Conservation (phyloP, 1,140 invertebrate genomes). For the Drosophila neocordata region DNA sequence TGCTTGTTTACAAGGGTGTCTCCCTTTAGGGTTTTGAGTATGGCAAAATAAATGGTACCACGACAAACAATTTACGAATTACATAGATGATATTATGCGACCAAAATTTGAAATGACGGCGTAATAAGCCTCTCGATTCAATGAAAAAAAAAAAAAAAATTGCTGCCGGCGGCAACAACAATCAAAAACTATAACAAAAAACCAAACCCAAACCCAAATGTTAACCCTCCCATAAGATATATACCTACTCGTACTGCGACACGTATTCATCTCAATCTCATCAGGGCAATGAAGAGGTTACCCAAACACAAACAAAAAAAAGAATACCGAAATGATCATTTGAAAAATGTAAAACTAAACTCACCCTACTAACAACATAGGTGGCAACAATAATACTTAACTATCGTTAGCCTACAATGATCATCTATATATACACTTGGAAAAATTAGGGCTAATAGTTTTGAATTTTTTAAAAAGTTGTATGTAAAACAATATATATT, state of each 20-base stretch:
- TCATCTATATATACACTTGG: neutral
- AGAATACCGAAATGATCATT: constrained; percentile 5
- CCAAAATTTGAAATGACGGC: constrained; percentile 24
- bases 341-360: neutral
- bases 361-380: constrained; percentile 3
- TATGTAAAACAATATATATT: no score
- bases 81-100: constrained; percentile 30
- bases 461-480: no score
- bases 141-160: neutral
- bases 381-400: constrained; percentile 12
- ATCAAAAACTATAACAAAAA: constrained; percentile 25
- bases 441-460: no score
- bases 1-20: constrained; percentile 13
- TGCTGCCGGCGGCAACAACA: constrained; percentile 19
- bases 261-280: constrained; percentile 3
- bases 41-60: constrained; percentile 21
- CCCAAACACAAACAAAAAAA: constrained; percentile 3
- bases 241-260: neutral
- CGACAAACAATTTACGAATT: constrained; percentile 39
- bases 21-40: no score
- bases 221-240: neutral
- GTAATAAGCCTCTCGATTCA: constrained; percentile 24
- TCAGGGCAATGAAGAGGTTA: constrained; percentile 1
- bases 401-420: neutral
- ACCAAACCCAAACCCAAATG: neutral